These are phyloP conservation scores for Iphiclides podalirius DNA, from an alignment of 2,888 invertebrate species.

Conservation along the genomic window DNA sequence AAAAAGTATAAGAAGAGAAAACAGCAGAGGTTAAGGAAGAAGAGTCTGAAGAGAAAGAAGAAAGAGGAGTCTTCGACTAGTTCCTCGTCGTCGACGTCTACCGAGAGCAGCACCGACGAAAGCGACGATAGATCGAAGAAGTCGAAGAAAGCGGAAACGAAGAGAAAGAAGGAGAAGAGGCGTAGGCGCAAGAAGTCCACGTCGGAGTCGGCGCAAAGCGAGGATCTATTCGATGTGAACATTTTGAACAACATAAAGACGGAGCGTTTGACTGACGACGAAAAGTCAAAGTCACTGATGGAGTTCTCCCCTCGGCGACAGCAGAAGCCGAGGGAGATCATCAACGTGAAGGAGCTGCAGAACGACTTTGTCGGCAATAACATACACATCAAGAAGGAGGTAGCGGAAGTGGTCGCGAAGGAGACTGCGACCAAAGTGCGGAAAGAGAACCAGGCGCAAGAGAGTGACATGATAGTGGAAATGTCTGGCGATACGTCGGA, in stretches of 20 bases:
- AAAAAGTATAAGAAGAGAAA: constrained; percentile 61
- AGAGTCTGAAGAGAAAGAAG: constrained; percentile 55
- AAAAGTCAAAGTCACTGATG: constrained; percentile 41
- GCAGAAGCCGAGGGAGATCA: constrained; percentile 60
- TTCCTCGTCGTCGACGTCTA: constrained; percentile 36
- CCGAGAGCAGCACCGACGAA: constrained; percentile 40
- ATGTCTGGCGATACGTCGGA: constrained; percentile 2
- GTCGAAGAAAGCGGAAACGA: constrained; percentile 36
- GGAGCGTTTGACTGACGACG: constrained; percentile 65
- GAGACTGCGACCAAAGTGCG: neutral
- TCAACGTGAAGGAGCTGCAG: constrained; percentile 69
- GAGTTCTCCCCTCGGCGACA: constrained; percentile 55
- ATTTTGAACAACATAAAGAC: constrained; percentile 70
- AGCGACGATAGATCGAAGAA: constrained; percentile 34
- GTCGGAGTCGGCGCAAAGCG: constrained; percentile 51
- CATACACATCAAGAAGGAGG: constrained; percentile 60
- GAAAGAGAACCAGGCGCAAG: neutral
- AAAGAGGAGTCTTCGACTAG: constrained; percentile 52
- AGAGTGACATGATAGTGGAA: neutral
- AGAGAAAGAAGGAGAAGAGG: constrained; percentile 39
- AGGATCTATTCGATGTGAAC: constrained; percentile 64
- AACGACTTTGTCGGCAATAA: constrained; percentile 66
- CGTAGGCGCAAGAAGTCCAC: constrained; percentile 46
- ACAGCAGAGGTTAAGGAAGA: constrained; percentile 52
- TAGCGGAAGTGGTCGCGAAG: constrained; percentile 33